phyloP scores from a whole-genome alignment of 2,888 invertebrate genomes.

The Odontomyia ornata region DNA sequence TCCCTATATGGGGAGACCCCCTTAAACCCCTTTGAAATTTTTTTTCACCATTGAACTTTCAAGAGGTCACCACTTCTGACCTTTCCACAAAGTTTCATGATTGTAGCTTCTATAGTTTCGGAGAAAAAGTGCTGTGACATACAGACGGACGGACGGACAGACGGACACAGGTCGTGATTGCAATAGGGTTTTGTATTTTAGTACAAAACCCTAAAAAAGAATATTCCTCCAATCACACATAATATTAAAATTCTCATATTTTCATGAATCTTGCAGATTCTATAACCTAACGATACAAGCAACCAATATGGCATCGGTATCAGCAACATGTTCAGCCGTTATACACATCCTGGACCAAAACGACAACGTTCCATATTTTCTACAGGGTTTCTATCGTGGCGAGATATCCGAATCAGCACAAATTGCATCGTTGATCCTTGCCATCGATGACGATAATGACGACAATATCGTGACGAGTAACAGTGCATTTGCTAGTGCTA shows the following conservation, averaged over 20 bases:
- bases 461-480: not conserved
- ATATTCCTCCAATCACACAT: too few relatives aligned
- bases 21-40: too few relatives aligned
- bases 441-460: conserved; percentile 62
- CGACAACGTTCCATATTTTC: conserved; percentile 81
- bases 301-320: conserved; percentile 84
- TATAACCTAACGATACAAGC: conserved; percentile 87
- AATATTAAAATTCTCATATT: not conserved
- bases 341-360: conserved; percentile 90
- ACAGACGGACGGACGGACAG: too few relatives aligned
- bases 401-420: conserved; percentile 78
- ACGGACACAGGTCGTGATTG: too few relatives aligned
- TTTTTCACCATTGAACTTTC: too few relatives aligned
- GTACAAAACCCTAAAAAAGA: too few relatives aligned
- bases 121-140: too few relatives aligned
- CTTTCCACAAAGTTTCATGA: too few relatives aligned
- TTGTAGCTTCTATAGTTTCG: too few relatives aligned
- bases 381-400: conserved; percentile 74
- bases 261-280: conserved; percentile 59
- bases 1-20: too few relatives aligned
- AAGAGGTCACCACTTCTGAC: too few relatives aligned
- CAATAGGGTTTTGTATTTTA: too few relatives aligned
- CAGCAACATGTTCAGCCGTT: conserved; percentile 74
- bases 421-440: conserved; percentile 77
- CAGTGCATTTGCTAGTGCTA: not conserved